Evolutionary conservation across 2,888 invertebrate species (phyloP).

Genomic region (Trissolcus japonicus): DNA sequence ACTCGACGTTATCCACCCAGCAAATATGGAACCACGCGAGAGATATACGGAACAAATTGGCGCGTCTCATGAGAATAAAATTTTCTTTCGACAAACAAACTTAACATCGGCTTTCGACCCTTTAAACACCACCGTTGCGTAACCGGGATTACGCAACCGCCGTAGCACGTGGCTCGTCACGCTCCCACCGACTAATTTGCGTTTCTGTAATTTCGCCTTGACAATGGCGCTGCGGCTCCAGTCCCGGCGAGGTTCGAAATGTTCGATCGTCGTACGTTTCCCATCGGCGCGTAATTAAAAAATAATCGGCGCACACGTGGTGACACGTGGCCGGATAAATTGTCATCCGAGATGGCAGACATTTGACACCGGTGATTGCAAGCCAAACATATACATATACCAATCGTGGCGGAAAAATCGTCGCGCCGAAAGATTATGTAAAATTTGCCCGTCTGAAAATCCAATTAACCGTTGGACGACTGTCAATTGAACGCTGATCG

Average conservation of each 20-base stretch:
- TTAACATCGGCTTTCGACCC: slow-evolving; percentile 60
- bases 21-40: slow-evolving; percentile 6
- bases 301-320: slow-evolving; percentile 24
- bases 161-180: slow-evolving; percentile 74
- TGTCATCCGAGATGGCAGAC: slow-evolving; percentile 35
- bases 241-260: background rate
- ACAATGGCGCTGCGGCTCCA: slow-evolving; percentile 56
- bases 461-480: slow-evolving; percentile 27
- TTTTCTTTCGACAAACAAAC: slow-evolving; percentile 48
- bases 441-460: slow-evolving; percentile 37
- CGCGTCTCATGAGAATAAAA: slow-evolving; percentile 34
- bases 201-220: slow-evolving; percentile 71
- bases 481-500: slow-evolving; percentile 15
- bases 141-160: slow-evolving; percentile 71
- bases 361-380: slow-evolving; percentile 27
- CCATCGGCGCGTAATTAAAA: slow-evolving; percentile 46
- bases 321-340: slow-evolving; percentile 35
- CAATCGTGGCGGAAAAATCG: slow-evolving; percentile 22
- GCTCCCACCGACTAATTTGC: slow-evolving; percentile 75
- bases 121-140: slow-evolving; percentile 69
- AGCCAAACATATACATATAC: slow-evolving; percentile 10
- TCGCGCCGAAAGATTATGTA: slow-evolving; percentile 38
- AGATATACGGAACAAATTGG: slow-evolving; percentile 58
- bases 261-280: slow-evolving; percentile 47
- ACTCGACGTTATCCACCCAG: slow-evolving; percentile 15